A percentile compares a stretch with the other conserved stretches of the same genome.
These are phyloP conservation scores for Stratiomys singularior DNA, from an alignment of 2,888 invertebrate genomes.

Conservation along the genomic window DNA sequence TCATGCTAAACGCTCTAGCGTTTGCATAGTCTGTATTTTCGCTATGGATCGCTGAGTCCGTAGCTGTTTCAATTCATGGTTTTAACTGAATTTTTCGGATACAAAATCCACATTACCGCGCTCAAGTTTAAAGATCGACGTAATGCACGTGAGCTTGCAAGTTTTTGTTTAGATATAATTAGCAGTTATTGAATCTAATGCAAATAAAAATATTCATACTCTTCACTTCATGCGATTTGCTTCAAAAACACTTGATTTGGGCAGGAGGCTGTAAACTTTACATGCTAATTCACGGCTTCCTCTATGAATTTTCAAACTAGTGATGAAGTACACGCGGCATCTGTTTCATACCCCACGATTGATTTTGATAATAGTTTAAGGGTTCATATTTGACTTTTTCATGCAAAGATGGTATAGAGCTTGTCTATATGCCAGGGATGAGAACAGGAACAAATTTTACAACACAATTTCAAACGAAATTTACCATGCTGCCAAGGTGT, in stretches of 20 bases:
- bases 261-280: too few species aligned
- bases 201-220: conserved; percentile 4
- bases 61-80: conserved; percentile 10
- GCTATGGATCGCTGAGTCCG: conserved; percentile 34
- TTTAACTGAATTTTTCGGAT: background rate
- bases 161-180: conserved; percentile 7
- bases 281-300: too few species aligned
- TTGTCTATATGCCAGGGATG: too few species aligned
- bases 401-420: too few species aligned
- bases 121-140: background rate
- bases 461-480: too few species aligned
- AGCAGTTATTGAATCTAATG: background rate
- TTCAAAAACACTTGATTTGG: background rate
- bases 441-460: too few species aligned
- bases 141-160: background rate
- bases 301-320: too few species aligned
- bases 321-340: too few species aligned
- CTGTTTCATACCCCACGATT: too few species aligned
- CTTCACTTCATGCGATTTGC: background rate
- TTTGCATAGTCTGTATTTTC: background rate
- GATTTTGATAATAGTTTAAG: too few species aligned
- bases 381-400: too few species aligned
- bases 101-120: background rate
- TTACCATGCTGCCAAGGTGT: too few species aligned
- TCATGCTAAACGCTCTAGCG: conserved; percentile 25